Evolutionary conservation across 1,140 invertebrate species (phyloP).

Genomic region (Drosophila setifemur): DNA sequence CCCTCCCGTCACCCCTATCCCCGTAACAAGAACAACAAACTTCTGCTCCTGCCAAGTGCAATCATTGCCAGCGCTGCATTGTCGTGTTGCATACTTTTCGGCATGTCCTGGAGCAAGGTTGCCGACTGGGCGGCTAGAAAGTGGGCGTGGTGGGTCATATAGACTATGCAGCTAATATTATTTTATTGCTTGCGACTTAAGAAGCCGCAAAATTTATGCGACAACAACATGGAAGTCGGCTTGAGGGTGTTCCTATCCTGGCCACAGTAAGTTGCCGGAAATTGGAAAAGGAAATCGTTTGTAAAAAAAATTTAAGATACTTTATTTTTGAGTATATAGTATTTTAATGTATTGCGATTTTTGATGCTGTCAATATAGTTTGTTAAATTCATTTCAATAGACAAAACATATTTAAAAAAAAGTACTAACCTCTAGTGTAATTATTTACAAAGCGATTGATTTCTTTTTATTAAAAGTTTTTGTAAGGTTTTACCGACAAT

Average conservation of each 20-base stretch:
- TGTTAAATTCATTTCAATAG: too few relatives aligned
- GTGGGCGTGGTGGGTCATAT: slow-evolving; percentile 5
- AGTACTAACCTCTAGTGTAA: too few relatives aligned
- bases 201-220: slow-evolving; percentile 81
- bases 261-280: not conserved
- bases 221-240: slow-evolving; percentile 62
- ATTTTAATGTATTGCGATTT: too few relatives aligned
- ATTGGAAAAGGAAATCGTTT: not conserved
- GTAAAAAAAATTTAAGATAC: too few relatives aligned
- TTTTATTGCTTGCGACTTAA: slow-evolving; percentile 81
- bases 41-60: slow-evolving; percentile 59
- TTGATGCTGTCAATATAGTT: too few relatives aligned
- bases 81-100: slow-evolving; percentile 74
- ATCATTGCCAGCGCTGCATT: slow-evolving; percentile 70
- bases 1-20: not conserved
- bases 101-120: slow-evolving; percentile 8
- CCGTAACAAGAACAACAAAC: not conserved
- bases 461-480: too few relatives aligned
- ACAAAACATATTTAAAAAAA: too few relatives aligned
- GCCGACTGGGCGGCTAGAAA: not conserved
- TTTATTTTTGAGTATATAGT: too few relatives aligned
- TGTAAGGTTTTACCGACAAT: too few relatives aligned
- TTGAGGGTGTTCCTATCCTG: not conserved
- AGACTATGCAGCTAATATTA: slow-evolving; percentile 78
- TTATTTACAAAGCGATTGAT: too few relatives aligned